These are phyloP conservation scores for Miniopterus natalensis DNA, from an alignment of 2,113 vertebrate genomes.

Conservation along the genomic window DNA sequence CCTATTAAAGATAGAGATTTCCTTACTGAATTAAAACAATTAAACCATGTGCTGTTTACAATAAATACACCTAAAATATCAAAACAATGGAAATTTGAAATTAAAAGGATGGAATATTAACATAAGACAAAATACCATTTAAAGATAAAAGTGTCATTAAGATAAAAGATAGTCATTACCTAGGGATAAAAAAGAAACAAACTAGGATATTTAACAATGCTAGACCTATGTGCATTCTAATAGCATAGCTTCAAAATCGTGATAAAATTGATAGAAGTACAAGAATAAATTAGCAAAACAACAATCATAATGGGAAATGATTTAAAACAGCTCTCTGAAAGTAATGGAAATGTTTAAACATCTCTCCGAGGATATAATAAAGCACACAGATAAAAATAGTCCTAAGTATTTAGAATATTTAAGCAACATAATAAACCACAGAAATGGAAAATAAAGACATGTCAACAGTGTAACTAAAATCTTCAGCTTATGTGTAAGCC, in stretches of 20 bases:
- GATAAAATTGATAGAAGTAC: background rate
- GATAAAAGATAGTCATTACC: background rate
- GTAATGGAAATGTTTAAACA: background rate
- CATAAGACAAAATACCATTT: background rate
- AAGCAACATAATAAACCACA: background rate
- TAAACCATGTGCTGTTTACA: background rate
- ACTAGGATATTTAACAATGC: background rate
- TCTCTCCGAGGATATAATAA: slow-evolving; percentile 36
- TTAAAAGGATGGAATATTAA: background rate
- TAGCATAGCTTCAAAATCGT: background rate
- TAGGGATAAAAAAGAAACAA: slow-evolving; percentile 6
- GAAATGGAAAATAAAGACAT: background rate
- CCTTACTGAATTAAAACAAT: background rate
- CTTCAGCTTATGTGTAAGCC: background rate
- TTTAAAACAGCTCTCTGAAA: slow-evolving; percentile 13
- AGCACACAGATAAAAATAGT: background rate
- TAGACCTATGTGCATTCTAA: background rate
- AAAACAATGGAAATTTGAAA: background rate
- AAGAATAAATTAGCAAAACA: background rate
- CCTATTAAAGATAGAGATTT: background rate
- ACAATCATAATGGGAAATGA: background rate
- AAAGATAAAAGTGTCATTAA: background rate
- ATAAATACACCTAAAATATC: background rate
- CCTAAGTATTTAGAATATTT: background rate
- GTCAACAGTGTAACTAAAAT: background rate